These are phyloP conservation scores for Petrophora chlorosata DNA, from an alignment of 2,888 invertebrate genomes.

Conservation along the genomic window DNA sequence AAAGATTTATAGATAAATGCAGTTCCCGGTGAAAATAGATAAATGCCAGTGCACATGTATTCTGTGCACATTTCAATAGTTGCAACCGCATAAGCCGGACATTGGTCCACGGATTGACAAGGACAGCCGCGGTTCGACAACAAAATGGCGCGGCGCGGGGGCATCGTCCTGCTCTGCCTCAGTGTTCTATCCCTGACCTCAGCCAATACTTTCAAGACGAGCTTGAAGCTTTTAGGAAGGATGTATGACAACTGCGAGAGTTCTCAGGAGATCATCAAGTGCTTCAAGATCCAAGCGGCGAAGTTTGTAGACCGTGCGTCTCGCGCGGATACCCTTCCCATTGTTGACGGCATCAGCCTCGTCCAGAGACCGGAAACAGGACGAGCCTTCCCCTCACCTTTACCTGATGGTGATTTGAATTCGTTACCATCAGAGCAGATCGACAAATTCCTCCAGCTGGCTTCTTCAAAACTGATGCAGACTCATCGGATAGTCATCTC, in stretches of 20 bases:
- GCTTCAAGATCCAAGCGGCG: conserved; percentile 88
- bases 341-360: conserved; percentile 85
- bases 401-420: conserved; percentile 84
- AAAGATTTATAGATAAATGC: conserved; percentile 84
- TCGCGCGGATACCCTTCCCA: conserved; percentile 83
- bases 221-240: conserved; percentile 78
- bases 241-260: conserved; percentile 86
- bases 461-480: conserved; percentile 83
- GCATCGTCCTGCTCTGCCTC: conserved; percentile 70
- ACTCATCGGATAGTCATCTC: conserved; percentile 84
- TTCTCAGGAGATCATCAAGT: conserved; percentile 86
- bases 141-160: conserved; percentile 74
- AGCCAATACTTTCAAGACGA: conserved; percentile 70
- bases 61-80: conserved; percentile 80
- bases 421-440: conserved; percentile 84
- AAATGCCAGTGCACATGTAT: conserved; percentile 80
- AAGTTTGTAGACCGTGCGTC: conserved; percentile 86
- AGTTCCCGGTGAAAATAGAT: conserved; percentile 84
- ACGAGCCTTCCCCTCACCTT: conserved; percentile 74
- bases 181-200: conserved; percentile 54
- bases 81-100: conserved; percentile 73
- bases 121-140: conserved; percentile 57
- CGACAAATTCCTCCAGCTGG: conserved; percentile 82
- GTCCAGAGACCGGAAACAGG: conserved; percentile 75
- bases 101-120: conserved; percentile 53